phyloP scores from a whole-genome alignment of 2,888 invertebrate species.

The Saturnia japonica region DNA sequence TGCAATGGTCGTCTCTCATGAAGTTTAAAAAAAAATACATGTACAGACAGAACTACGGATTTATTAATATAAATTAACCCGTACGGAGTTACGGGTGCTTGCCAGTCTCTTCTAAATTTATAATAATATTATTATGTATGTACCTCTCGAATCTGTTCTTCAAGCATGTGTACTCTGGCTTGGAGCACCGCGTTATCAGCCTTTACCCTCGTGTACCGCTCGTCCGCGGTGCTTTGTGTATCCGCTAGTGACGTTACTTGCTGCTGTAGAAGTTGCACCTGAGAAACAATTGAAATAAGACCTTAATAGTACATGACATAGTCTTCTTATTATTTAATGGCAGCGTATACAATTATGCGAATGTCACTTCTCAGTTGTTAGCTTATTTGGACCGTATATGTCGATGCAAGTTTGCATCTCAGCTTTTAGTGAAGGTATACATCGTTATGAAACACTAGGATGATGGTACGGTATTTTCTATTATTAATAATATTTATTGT shows the following conservation, averaged over 20 bases:
- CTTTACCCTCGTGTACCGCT: constrained; percentile 93
- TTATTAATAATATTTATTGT: not conserved
- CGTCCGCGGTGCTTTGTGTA: constrained; percentile 92
- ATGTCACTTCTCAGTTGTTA: too few species aligned
- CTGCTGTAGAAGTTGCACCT: constrained; percentile 96
- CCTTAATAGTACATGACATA: not conserved
- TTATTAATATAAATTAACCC: too few species aligned
- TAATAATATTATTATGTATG: constrained; percentile 17
- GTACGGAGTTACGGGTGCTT: too few species aligned
- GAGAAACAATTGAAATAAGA: constrained; percentile 41
- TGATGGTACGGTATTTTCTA: not conserved
- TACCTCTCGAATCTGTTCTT: constrained; percentile 91
- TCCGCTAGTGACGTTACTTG: constrained; percentile 95
- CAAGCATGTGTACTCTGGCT: constrained; percentile 94
- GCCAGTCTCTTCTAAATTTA: not conserved
- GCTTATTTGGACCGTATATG: too few species aligned
- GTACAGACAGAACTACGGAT: too few species aligned
- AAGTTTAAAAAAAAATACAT: too few species aligned
- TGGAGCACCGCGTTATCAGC: constrained; percentile 96
- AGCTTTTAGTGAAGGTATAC: not conserved
- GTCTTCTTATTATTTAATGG: not conserved
- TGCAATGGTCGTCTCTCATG: too few species aligned
- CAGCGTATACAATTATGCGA: too few species aligned
- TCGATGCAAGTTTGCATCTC: too few species aligned
- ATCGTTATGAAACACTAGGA: not conserved